Evolutionary conservation across 2,888 invertebrate genomes (phyloP), one percentile per base, ranked within the genome.

Genomic region (Eumacrocentrus americanus): DNA sequence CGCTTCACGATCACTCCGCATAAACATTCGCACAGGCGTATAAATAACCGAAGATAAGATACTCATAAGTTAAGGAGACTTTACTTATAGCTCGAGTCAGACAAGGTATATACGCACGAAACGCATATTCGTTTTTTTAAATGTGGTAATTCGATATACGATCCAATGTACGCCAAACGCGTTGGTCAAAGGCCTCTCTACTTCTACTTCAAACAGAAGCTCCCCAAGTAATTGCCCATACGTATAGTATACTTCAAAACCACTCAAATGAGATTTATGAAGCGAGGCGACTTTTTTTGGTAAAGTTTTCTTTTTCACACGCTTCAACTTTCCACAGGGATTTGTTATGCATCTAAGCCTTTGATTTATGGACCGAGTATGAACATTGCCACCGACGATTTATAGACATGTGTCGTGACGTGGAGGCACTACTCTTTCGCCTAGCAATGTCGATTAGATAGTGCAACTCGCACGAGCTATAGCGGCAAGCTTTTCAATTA

Each of bases 11-110:
- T 70, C 72, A 73, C 70, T 65, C 54, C 63, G 68, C 73, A 74
- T 74, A 73, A 75, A 77, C 69, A 73, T 66, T 63, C 47, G 60
- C 51, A 66, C 60, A 58, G 67, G 69, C 67, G 69, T 68, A 68
- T 73, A 74, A 73, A 72, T 74, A 71, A 73, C 69, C 67, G 63
- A 63, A 71, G 77, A 75, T 78, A 75, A 78, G 74, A 73, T 73
- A 72, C 70, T 70, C 70, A 72, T 74, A 77, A 76, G 74, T 77
- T 73, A 72, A 70, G 70, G 71, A 67, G 70, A 70, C 68, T 71
- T 72, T 72, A 71, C 70, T 74, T 72, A 74, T 68, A 64, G 70
- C 68, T 70, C 59, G 53, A 61, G 66, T 64, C 63, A 48, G 59
- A 63, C 60, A 64, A 68, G 68, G 64, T 42, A 48, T 48, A 48